Conservation (phyloP, 2,113 vertebrate genomes). For the Tursiops truncatus region DNA sequence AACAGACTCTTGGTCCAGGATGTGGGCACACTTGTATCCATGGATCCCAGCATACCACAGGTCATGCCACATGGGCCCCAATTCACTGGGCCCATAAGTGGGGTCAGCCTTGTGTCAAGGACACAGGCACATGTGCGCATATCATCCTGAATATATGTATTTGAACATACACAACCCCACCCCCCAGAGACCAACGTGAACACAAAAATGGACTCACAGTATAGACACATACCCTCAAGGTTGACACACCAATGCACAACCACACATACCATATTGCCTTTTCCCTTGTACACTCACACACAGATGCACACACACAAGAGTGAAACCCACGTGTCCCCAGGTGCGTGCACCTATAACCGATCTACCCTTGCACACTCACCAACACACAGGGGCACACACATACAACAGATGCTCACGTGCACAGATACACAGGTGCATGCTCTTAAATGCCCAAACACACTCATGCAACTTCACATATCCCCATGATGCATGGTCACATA, state of each 20-base stretch:
- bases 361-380: neutral
- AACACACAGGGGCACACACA: neutral
- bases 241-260: neutral
- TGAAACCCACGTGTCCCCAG: neutral
- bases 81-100: neutral
- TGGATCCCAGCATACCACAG: neutral
- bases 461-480: slow-evolving; percentile 20
- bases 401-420: neutral
- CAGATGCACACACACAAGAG: slow-evolving; percentile 2
- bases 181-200: slow-evolving; percentile 14
- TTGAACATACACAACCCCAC: neutral
- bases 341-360: neutral
- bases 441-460: neutral
- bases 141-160: neutral
- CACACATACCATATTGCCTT: neutral
- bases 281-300: neutral
- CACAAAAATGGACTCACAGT: neutral
- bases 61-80: neutral
- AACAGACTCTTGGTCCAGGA: neutral
- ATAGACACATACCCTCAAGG: slow-evolving; percentile 7
- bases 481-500: neutral
- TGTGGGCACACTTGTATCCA: neutral
- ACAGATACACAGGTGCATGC: neutral
- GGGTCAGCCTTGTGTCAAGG: neutral
- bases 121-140: neutral